phyloP scores from a whole-genome alignment of 2,888 invertebrate genomes.

The Folsomia candida region DNA sequence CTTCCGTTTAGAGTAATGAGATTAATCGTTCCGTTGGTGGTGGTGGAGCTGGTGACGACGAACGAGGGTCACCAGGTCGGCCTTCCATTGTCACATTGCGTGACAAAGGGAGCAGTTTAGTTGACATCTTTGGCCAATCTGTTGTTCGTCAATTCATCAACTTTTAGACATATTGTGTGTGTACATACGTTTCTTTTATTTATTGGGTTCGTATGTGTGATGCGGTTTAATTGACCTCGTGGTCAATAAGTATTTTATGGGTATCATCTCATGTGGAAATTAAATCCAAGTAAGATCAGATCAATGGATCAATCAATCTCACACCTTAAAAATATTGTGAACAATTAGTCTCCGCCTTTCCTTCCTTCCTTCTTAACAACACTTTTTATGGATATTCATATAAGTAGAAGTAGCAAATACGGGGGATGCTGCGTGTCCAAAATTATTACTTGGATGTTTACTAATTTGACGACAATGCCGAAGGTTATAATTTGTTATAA shows the following conservation, averaged over 20 bases:
- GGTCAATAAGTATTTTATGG: no score
- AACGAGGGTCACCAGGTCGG: background rate
- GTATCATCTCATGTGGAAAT: no score
- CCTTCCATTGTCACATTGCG: background rate
- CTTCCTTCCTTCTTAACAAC: no score
- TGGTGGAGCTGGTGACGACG: background rate
- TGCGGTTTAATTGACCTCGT: background rate
- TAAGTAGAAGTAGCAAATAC: no score
- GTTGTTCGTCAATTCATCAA: background rate
- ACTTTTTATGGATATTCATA: no score
- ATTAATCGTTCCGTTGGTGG: no score
- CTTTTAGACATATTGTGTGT: background rate
- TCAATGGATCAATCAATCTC: background rate
- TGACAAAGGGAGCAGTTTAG: slow-evolving; percentile 3
- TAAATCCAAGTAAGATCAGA: background rate
- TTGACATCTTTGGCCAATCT: background rate
- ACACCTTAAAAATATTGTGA: background rate
- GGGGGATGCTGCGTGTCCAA: no score
- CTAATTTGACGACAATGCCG: no score
- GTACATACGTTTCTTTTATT: background rate
- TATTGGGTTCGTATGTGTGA: background rate
- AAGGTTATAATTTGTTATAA: no score
- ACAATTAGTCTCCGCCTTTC: background rate
- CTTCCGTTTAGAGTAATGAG: background rate
- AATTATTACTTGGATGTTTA: no score